Base-by-base conservation (phyloP, 2,797 vertebrate species). In the Cynopterus sphinx region DNA sequence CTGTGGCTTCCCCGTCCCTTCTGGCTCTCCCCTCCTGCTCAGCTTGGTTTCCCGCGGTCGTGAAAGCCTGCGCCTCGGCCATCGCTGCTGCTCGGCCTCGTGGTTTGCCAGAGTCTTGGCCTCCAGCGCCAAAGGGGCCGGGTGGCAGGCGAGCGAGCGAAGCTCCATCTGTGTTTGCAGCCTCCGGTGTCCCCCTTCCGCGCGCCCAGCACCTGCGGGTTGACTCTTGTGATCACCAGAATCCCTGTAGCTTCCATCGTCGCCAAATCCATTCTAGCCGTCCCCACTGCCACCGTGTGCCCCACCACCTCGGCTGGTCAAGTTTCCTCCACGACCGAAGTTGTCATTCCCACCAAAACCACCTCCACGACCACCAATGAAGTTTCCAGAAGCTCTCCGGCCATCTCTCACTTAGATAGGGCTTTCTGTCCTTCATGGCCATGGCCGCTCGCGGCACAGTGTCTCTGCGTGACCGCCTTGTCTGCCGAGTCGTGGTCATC, bases 1-100 rank as follows among this genome's bases (percentile, higher is more conserved):
- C 99, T 99, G 99, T 99, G 98, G 99, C 99, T 99, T 98, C 99
- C 99, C 99, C 99, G 99, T 99, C 98, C 98, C 97, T 98, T 99
- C 99, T 98, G 93, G 98, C 98, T 98, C 97, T 98, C 98, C 99
- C 99, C 98, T 99, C 99, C 98, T 90, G 95, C 97, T 99, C 99
- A 99, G 99, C 99, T 99, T 98, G 99, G 98, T 99, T 99, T 99
- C 99, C 99, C 99, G 33, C 12, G 41, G 33, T 2, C 22, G 11
- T 2, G 26, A 86, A 61, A 68, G 26, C n/a, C 31, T 67, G 53
- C 26, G n/a, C 43, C 51, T 10, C 41, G n/a, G 31, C 53, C 41
- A 43, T 15, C 61, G 43, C n/a, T 33, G 19, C 13, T 73, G 24
- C 78, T 41, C 16, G 7, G 12, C 5, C 63, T 22, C 12, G 5